phyloP scores from a whole-genome alignment of 2,113 vertebrate genomes.

The Cariama cristata region DNA sequence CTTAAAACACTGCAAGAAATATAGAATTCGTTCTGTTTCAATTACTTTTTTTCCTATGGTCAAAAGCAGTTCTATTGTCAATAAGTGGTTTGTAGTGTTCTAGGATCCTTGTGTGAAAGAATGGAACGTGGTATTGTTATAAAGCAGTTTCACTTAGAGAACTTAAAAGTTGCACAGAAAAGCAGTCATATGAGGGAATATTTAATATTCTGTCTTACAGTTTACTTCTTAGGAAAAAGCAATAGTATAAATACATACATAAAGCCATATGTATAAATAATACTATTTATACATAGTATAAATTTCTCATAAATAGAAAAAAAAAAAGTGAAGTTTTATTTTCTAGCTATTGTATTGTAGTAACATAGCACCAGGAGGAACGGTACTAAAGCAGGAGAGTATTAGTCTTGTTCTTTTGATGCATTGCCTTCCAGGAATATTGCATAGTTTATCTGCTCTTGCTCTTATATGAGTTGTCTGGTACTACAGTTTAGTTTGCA shows the following conservation, averaged over 20 bases:
- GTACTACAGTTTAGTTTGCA: not conserved
- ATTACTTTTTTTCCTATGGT: not conserved
- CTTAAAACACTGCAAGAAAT: not conserved
- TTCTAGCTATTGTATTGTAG: not conserved
- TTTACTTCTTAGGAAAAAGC: not conserved
- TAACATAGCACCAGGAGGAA: not conserved
- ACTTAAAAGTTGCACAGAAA: not conserved
- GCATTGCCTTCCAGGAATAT: not conserved
- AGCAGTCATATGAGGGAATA: not conserved
- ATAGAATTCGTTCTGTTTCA: not conserved
- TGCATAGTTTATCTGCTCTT: not conserved
- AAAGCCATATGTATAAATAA: too few species aligned
- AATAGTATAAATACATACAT: not conserved
- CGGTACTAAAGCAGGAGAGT: not conserved
- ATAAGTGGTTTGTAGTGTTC: not conserved
- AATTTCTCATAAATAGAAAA: too few species aligned
- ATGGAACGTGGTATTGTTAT: not conserved
- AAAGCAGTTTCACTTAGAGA: not conserved
- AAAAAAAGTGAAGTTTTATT: not conserved
- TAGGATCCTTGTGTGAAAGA: not conserved
- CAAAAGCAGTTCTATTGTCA: not conserved
- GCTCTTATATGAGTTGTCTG: not conserved
- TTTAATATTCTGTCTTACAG: not conserved
- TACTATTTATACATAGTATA: too few species aligned
- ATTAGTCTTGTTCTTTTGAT: not conserved